A percentile compares a stretch with the other conserved stretches of the same genome.
Evolutionary conservation across 92 coral and sea anemone genomes (phyloP).

Genomic region (Virgularia gustaviana): DNA sequence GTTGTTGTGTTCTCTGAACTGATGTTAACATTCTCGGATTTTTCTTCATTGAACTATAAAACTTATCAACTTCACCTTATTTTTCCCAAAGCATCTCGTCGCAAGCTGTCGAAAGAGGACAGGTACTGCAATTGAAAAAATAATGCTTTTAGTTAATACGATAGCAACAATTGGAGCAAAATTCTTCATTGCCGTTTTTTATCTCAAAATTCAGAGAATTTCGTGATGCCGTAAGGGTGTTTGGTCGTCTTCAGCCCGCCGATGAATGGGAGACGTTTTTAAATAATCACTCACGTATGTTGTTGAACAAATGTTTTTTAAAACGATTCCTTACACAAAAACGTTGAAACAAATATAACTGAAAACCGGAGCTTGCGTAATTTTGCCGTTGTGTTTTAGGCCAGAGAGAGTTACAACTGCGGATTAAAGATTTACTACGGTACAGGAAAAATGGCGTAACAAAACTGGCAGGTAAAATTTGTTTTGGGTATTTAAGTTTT

Average conservation of each 20-base stretch:
- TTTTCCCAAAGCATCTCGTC: constrained; percentile 55
- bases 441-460: constrained; percentile 90
- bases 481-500: neutral
- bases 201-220: constrained; percentile 94
- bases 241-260: constrained; percentile 81
- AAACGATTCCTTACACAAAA: neutral
- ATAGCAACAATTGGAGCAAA: neutral
- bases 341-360: neutral
- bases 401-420: constrained; percentile 73
- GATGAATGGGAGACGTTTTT: constrained; percentile 90
- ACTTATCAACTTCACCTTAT: too few relatives aligned
- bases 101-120: constrained; percentile 30
- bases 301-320: neutral
- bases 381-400: constrained; percentile 43
- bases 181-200: too few relatives aligned
- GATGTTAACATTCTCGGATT: too few relatives aligned
- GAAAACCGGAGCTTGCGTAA: neutral
- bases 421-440: constrained; percentile 78
- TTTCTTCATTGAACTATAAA: too few relatives aligned
- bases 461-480: constrained; percentile 76
- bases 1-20: too few relatives aligned
- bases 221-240: constrained; percentile 86
- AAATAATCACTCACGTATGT: constrained; percentile 78
- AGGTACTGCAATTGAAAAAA: constrained; percentile 6
- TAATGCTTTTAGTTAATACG: neutral